These are phyloP conservation scores for Sphyrna mokarran DNA, from an alignment of 2,113 vertebrate species.

Conservation along the genomic window DNA sequence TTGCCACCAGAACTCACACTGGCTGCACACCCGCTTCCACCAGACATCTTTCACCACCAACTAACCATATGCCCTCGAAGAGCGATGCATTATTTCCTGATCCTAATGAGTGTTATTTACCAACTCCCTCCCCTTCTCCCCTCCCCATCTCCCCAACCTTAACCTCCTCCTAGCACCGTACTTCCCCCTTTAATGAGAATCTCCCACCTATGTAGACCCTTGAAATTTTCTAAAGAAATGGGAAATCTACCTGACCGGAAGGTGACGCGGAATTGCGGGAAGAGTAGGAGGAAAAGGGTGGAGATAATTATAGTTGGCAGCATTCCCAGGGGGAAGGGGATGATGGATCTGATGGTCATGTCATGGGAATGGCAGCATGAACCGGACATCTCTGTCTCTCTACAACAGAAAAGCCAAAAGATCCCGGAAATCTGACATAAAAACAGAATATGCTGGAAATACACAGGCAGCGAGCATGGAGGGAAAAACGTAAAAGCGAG, in stretches of 20 bases:
- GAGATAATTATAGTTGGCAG: no score
- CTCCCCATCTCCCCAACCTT: no score
- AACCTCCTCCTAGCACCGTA: background rate
- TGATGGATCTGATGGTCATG: background rate
- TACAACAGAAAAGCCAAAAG: background rate
- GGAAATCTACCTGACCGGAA: background rate
- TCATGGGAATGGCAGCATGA: no score
- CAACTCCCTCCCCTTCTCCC: background rate
- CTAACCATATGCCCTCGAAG: background rate
- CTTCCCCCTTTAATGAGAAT: background rate
- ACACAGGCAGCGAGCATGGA: background rate
- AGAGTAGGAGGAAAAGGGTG: background rate
- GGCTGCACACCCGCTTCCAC: slow-evolving; percentile 7
- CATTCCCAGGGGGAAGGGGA: background rate
- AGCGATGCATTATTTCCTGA: background rate
- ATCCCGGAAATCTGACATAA: background rate
- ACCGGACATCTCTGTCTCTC: background rate
- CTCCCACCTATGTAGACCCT: background rate
- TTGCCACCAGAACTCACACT: slow-evolving; percentile 1
- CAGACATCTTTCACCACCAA: background rate
- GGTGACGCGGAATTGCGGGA: background rate
- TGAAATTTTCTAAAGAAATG: background rate
- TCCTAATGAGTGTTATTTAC: background rate
- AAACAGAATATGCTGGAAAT: background rate
- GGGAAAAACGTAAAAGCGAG: background rate